Conservation (phyloP, 2,888 invertebrate species). For the Panopea generosa region DNA sequence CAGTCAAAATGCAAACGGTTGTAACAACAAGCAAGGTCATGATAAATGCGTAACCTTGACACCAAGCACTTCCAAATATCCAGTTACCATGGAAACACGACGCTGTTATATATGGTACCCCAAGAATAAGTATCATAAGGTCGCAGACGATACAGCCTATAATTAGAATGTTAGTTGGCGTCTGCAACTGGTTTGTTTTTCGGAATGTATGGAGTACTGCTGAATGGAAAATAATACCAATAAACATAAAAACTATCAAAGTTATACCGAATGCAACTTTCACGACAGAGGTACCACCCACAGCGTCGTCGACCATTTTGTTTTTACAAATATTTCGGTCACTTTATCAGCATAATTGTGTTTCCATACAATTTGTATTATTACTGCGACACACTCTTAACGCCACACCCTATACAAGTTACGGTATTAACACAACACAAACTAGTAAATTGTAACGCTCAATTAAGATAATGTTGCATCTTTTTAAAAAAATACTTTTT, state of each 20-base stretch:
- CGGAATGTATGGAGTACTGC: constrained; percentile 36
- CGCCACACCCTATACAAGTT: too few species aligned
- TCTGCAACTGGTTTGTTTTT: constrained; percentile 17
- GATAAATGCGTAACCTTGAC: constrained; percentile 33
- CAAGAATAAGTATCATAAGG: constrained; percentile 20
- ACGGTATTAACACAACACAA: too few species aligned
- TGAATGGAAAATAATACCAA: constrained; percentile 30
- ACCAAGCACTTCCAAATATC: constrained; percentile 39
- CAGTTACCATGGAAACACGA: constrained; percentile 36
- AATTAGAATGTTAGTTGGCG: constrained; percentile 43
- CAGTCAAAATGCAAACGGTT: constrained; percentile 37
- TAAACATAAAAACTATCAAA: constrained; percentile 14
- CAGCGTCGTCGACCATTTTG: too few species aligned
- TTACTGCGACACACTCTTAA: too few species aligned
- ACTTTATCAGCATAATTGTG: too few species aligned
- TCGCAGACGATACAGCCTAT: constrained; percentile 34
- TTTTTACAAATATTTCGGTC: too few species aligned
- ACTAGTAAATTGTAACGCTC: too few species aligned
- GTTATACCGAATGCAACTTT: constrained; percentile 11
- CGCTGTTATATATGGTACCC: constrained; percentile 37
- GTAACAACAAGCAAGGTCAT: constrained; percentile 32
- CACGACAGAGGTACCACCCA: too few species aligned
- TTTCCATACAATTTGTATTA: too few species aligned
- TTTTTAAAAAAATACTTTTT: too few species aligned
- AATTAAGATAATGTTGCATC: too few species aligned